Evolutionary conservation across 1,140 invertebrate species (phyloP).

Genomic region (Apis cerana): DNA sequence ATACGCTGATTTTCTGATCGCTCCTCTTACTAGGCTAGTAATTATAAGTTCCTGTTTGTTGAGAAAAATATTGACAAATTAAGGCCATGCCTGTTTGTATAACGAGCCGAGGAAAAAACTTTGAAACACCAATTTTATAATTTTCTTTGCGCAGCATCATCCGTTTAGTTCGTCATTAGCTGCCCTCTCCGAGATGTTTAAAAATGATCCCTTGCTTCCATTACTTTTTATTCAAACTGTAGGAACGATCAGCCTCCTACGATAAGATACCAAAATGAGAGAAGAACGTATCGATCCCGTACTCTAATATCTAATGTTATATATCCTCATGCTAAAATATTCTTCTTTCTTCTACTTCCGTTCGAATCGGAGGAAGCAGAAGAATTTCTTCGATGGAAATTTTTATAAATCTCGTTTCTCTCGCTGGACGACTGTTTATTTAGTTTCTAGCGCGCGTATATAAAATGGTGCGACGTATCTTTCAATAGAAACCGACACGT

Average conservation of each 20-base stretch:
- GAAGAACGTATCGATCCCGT: too few species aligned
- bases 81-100: neutral
- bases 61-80: conserved; percentile 23
- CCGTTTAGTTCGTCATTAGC: neutral
- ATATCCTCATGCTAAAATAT: too few species aligned
- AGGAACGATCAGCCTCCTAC: neutral
- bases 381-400: neutral
- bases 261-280: too few species aligned
- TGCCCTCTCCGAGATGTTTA: neutral
- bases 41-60: conserved; percentile 6
- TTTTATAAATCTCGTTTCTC: neutral
- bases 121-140: neutral
- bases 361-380: neutral
- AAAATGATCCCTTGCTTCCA: neutral
- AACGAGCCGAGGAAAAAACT: neutral
- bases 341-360: neutral
- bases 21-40: neutral
- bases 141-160: neutral
- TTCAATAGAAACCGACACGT: neutral
- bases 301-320: too few species aligned
- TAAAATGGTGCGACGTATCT: neutral
- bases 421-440: neutral
- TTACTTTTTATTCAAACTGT: neutral
- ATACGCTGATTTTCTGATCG: neutral
- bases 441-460: neutral